These are phyloP conservation scores for Ametastegia equiseti DNA, from an alignment of 2,888 invertebrate species.

Conservation along the genomic window DNA sequence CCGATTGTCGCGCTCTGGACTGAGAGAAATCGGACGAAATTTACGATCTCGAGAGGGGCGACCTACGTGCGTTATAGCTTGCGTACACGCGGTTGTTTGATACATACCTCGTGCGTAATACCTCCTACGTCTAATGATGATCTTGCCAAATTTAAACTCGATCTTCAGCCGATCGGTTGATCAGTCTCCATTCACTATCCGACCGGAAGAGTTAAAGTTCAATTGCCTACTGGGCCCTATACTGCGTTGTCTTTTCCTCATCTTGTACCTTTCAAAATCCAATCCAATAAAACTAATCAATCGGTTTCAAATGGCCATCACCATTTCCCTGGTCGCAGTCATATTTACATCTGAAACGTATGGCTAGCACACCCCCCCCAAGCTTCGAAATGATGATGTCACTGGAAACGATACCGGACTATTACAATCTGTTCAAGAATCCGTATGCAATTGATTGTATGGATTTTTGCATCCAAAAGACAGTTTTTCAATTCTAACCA, in stretches of 20 bases:
- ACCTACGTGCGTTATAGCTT: conserved; percentile 1
- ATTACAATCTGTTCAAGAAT: conserved; percentile 54
- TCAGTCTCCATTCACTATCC: background rate
- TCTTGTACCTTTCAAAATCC: background rate
- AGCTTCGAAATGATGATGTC: conserved; percentile 55
- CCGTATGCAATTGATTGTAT: background rate
- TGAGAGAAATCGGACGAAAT: background rate
- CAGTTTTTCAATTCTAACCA: background rate
- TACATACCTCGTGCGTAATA: conserved; percentile 33
- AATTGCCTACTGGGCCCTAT: no score
- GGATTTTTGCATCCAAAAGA: background rate
- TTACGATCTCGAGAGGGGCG: background rate
- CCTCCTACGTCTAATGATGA: conserved; percentile 3
- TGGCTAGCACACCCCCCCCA: background rate
- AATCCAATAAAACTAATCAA: background rate
- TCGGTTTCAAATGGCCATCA: background rate
- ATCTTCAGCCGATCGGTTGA: background rate
- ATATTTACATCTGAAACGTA: background rate
- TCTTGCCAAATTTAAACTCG: conserved; percentile 23
- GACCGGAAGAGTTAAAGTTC: background rate
- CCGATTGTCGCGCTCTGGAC: conserved; percentile 10
- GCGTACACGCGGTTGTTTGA: background rate
- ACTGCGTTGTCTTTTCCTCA: background rate
- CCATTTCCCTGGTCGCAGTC: background rate
- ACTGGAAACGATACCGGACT: conserved; percentile 56